Evolutionary conservation across 2,113 vertebrate genomes (phyloP), one percentile per base, ranked within the genome.

Genomic region (Seriola dumerili): DNA sequence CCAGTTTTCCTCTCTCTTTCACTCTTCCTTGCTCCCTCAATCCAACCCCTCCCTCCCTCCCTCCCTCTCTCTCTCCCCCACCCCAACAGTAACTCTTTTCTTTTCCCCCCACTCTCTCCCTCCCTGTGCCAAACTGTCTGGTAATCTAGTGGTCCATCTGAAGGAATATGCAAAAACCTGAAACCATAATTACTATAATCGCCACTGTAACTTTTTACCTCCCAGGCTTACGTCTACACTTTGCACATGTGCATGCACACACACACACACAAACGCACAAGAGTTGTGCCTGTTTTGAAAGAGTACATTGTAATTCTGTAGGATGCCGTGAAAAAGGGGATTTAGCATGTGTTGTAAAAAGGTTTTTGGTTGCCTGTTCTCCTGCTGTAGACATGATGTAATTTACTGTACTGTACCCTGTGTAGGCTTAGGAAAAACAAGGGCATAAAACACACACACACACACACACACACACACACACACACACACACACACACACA

Each of bases 181-280:
- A 94, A 92, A 92, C 92, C 90, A 91, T 92, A 94, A 94, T 94
- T 93, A 91, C 91, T 87, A 75, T 93, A 94, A 94, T 94, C 89
- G 83, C 87, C 71, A 70, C 81, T 85, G 83, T 89, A 92, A 88
- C 85, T 72, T 92, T 88, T 89, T 91, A 90, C 89, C 87, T 94
- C 85, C 73, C 71, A 72, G 80, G 87, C 88, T 90, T 90, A 85
- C 29, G 65, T 88, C 80, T 90, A 71, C 66, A 68, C 72, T 83
- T 77, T 80, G n/a, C 80, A 87, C 80, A 80, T 19, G 9, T 46
- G 23, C 11, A 14, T 5, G 7, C n/a, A 13, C 54, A 16, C 50
- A 54, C 61, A 29, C 11, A 40, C 81, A 61, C 79, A 65, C 64
- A 77, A 63, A 77, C 23, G 68, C 64, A 77, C 17, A 36, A 17